Evolutionary conservation across 2,888 invertebrate species (phyloP), one percentile per base, ranked within the genome.

Genomic region (Heliconius ethilla): DNA sequence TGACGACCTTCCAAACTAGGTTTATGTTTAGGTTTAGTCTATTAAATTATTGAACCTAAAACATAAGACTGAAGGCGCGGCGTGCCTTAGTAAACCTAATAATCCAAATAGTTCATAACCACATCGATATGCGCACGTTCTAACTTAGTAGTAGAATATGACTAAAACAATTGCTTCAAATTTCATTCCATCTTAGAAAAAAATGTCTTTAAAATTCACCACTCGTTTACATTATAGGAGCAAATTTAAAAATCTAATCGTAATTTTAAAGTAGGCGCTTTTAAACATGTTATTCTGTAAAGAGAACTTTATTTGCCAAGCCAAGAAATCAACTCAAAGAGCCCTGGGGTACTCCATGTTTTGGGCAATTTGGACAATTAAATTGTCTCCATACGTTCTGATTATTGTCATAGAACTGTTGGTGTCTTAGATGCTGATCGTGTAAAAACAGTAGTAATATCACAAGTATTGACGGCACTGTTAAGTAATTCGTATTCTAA

Each of bases 71-170:
- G 85, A 85, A 87, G 85, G 89, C 90, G 90, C 91, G 90, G 89
- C 89, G 83, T 82, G 83, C 81, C 75, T 88, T 84, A 87, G 84
- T 86, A 87, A 80, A 89, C 82, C 90, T 94, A 94, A 90, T 90
- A 92, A 91, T 90, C 63, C 33, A 63, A 87, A 89, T 88, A 86
- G 86, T 86, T 86, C 86, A 92, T 91, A 91, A 93, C 89, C 91
- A 90, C 88, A 86, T 89, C 86, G 93, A 93, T 94, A 93, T 94
- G 92, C 91, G 89, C 88, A 90, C 86, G 87, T 90, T 92, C 81
- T 87, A 92, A 91, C 90, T 91, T 92, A 92, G 89, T 82, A 89
- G 91, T 92, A 92, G 83, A 87, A 86, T 88, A 86, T 83, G 81
- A 86, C 87, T 87, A 87, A 85, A 85, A 88, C 84, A 81, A 89